Conservation (phyloP, 2,113 vertebrate genomes). For the Tretioscincus oriximinensis region DNA sequence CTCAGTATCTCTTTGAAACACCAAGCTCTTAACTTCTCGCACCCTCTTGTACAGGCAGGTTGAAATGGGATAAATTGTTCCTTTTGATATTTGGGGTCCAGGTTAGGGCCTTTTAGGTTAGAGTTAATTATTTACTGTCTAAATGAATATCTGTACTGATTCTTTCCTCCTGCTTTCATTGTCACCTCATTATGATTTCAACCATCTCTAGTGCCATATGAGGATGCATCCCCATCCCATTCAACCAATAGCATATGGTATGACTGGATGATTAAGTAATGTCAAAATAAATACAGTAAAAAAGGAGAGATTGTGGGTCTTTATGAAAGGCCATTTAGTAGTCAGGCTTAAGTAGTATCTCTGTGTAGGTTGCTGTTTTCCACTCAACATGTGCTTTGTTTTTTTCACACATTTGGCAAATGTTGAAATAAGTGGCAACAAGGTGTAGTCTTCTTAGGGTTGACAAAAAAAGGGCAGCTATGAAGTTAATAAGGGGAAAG, state of each 20-base stretch:
- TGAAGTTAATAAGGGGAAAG: constrained; percentile 8
- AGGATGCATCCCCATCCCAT: neutral
- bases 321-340: neutral
- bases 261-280: neutral
- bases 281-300: neutral
- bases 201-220: no score
- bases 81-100: no score
- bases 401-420: neutral
- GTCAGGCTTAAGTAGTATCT: neutral
- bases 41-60: no score
- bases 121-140: no score
- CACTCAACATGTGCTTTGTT: no score
- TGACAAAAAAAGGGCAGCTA: neutral
- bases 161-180: neutral
- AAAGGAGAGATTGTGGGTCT: neutral
- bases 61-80: no score
- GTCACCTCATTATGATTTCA: no score
- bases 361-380: neutral
- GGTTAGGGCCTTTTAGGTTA: no score
- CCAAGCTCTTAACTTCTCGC: no score
- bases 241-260: neutral
- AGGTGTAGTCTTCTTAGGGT: neutral
- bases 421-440: neutral
- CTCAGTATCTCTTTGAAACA: no score
- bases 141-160: neutral